Conservation (phyloP, 2,797 vertebrate species). For the Monodelphis domestica region DNA sequence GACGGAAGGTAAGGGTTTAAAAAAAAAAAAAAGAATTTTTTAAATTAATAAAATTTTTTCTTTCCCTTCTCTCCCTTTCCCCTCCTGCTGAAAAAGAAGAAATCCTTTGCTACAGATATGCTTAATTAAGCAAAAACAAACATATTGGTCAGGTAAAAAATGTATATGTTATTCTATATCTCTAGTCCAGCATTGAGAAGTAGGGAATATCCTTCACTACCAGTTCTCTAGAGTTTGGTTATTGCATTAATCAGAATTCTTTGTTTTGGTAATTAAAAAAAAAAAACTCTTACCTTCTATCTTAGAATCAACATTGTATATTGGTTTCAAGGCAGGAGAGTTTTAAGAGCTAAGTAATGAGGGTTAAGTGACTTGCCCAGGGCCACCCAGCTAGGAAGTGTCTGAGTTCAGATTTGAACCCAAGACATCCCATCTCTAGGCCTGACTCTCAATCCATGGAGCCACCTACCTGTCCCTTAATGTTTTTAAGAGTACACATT, state of each 20-base stretch:
- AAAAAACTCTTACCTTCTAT: too few species aligned
- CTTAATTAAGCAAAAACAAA: background rate
- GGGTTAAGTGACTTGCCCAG: too few species aligned
- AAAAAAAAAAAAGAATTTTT: background rate
- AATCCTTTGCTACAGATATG: background rate
- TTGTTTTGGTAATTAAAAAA: too few species aligned
- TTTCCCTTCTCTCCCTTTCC: background rate
- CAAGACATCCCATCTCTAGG: too few species aligned
- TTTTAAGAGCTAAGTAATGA: too few species aligned
- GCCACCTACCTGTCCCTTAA: too few species aligned
- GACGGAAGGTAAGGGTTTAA: too few species aligned
- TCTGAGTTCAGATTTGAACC: too few species aligned
- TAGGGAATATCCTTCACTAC: background rate
- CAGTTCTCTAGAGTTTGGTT: background rate
- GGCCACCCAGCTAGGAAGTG: too few species aligned
- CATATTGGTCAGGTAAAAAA: background rate
- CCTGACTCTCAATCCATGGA: too few species aligned
- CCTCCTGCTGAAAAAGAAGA: background rate
- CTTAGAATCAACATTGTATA: too few species aligned
- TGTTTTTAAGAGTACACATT: background rate
- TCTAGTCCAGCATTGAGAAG: background rate
- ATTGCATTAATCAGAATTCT: background rate
- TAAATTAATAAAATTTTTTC: background rate
- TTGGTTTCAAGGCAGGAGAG: too few species aligned
- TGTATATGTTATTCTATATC: background rate